A percentile compares a stretch with the other conserved stretches of the same genome.
Evolutionary conservation across 1,140 invertebrate species (phyloP).

Genomic region (Zaprionus africanus): DNA sequence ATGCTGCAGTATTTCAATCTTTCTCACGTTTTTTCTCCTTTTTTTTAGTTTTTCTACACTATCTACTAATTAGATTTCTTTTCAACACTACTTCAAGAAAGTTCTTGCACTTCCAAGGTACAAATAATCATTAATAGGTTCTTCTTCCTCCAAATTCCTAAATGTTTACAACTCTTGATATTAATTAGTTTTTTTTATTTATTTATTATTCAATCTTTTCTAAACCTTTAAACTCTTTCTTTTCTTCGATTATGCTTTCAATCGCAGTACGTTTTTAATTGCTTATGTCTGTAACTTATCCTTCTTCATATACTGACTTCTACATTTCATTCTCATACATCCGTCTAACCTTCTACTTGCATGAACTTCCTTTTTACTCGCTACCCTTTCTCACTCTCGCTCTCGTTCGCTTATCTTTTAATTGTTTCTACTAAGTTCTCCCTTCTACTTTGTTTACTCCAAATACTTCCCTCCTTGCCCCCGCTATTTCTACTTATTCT

Average conservation of each 20-base stretch:
- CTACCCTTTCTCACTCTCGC: background rate
- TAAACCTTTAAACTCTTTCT: background rate
- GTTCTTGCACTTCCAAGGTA: too few relatives aligned
- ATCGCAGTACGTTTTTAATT: background rate
- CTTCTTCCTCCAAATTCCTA: too few relatives aligned
- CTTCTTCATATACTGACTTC: background rate
- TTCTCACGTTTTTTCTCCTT: background rate
- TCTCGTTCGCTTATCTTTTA: conserved; percentile 4
- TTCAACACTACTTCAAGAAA: background rate
- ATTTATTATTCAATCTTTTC: background rate
- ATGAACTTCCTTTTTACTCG: background rate
- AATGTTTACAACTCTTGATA: background rate
- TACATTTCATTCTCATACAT: too few relatives aligned
- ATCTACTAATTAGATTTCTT: background rate
- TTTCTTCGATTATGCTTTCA: background rate
- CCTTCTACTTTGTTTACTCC: conserved; percentile 1
- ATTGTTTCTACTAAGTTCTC: conserved; percentile 6
- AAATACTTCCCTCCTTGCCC: background rate
- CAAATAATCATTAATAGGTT: too few relatives aligned
- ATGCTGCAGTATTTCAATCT: background rate
- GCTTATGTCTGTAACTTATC: background rate
- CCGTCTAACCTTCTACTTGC: background rate
- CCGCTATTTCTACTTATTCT: background rate
- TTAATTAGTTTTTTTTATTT: background rate
- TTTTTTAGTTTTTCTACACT: background rate